Evolutionary conservation across 2,888 invertebrate species (phyloP).

Genomic region (Drosophila testacea): DNA sequence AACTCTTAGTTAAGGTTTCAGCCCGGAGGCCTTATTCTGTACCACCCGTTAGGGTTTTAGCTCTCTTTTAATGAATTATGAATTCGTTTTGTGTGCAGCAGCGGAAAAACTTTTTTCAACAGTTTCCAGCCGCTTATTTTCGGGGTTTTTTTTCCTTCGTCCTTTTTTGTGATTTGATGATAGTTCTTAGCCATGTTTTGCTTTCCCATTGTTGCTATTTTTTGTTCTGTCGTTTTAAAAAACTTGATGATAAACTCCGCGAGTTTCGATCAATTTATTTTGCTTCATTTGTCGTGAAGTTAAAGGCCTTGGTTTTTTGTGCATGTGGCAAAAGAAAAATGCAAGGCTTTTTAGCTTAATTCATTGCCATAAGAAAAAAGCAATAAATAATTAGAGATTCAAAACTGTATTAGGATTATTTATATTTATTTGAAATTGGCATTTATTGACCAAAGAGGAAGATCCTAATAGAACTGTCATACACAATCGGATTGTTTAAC

Average conservation of each 20-base stretch:
- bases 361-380: too few relatives aligned
- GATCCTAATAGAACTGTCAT: too few relatives aligned
- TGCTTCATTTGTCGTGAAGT: slow-evolving; percentile 3
- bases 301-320: neutral
- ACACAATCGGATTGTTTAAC: slow-evolving; percentile 20
- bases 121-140: slow-evolving; percentile 11
- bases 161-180: slow-evolving; percentile 28
- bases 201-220: slow-evolving; percentile 45
- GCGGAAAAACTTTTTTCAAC: slow-evolving; percentile 34
- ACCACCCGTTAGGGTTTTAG: neutral
- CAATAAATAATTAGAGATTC: too few relatives aligned
- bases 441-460: too few relatives aligned
- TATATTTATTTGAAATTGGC: too few relatives aligned
- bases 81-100: slow-evolving; percentile 68
- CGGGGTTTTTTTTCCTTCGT: slow-evolving; percentile 8
- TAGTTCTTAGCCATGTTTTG: slow-evolving; percentile 72
- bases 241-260: slow-evolving; percentile 13
- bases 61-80: slow-evolving; percentile 71
- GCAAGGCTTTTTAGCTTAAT: too few relatives aligned
- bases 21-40: slow-evolving; percentile 25
- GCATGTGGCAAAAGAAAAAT: neutral
- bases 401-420: too few relatives aligned
- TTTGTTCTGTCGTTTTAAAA: slow-evolving; percentile 8
- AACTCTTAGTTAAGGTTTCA: slow-evolving; percentile 30
- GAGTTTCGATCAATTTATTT: slow-evolving; percentile 1